phyloP scores from a whole-genome alignment of 2,888 invertebrate species.

The Platerodrilus igneus region DNA sequence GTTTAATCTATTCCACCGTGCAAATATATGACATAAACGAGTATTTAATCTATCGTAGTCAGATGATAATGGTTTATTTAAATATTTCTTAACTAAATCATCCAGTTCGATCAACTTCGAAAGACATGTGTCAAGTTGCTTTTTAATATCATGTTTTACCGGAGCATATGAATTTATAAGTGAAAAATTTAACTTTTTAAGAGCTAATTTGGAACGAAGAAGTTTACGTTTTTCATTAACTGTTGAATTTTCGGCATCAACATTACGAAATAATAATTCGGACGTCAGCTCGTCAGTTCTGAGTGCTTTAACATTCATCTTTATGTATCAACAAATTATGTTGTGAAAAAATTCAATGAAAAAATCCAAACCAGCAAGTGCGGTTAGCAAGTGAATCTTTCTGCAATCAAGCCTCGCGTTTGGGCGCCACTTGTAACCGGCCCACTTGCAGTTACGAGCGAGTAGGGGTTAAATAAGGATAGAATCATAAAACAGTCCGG shows the following conservation, averaged over 20 bases:
- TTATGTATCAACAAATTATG: neutral
- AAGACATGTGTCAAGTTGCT: neutral
- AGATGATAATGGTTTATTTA: neutral
- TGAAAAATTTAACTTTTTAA: constrained; percentile 1
- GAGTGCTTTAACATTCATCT: constrained; percentile 1
- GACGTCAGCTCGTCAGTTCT: constrained; percentile 1
- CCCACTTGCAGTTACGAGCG: too few species aligned
- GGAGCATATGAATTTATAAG: neutral
- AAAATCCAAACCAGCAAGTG: too few species aligned
- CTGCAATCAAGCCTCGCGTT: too few species aligned
- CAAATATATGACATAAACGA: constrained; percentile 3
- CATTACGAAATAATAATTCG: neutral
- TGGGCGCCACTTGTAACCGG: too few species aligned
- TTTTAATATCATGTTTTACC: neutral
- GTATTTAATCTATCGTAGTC: neutral
- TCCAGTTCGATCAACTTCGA: neutral
- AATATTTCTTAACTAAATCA: neutral
- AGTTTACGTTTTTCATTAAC: constrained; percentile 2
- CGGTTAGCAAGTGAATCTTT: too few species aligned
- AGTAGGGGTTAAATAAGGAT: too few species aligned
- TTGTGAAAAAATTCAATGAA: too few species aligned
- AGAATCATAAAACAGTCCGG: too few species aligned
- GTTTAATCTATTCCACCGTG: neutral
- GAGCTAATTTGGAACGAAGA: constrained; percentile 1
- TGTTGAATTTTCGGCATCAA: neutral